These are phyloP conservation scores for Oscheius sp. DNA, from an alignment of 2,888 invertebrate genomes.

Conservation along the genomic window DNA sequence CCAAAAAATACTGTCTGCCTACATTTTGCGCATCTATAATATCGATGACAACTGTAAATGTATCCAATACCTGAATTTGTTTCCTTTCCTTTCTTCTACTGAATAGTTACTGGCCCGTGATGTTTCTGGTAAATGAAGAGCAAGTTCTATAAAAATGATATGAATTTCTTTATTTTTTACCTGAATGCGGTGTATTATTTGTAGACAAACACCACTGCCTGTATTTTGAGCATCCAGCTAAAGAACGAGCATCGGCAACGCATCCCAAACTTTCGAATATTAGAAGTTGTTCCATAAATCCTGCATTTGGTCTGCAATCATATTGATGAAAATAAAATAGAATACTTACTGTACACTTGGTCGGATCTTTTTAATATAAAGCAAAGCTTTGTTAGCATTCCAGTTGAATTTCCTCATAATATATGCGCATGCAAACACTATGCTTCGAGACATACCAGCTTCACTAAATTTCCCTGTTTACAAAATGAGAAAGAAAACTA, in stretches of 20 bases:
- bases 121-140: slow-evolving; percentile 11
- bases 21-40: slow-evolving; percentile 57
- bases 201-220: slow-evolving; percentile 40
- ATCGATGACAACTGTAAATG: not conserved
- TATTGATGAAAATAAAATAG: not conserved
- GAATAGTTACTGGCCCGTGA: not conserved
- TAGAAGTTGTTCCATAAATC: slow-evolving; percentile 50
- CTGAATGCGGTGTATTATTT: slow-evolving; percentile 37
- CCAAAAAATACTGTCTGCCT: slow-evolving; percentile 56
- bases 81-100: not conserved
- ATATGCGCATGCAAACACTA: slow-evolving; percentile 61
- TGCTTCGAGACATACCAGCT: slow-evolving; percentile 61
- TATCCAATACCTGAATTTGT: slow-evolving; percentile 13
- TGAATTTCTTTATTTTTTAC: not conserved
- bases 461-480: slow-evolving; percentile 50
- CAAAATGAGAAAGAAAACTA: slow-evolving; percentile 38
- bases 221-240: slow-evolving; percentile 38
- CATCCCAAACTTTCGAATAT: slow-evolving; percentile 53
- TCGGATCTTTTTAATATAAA: slow-evolving; percentile 49
- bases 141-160: slow-evolving; percentile 7
- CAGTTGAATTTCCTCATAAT: slow-evolving; percentile 59
- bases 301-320: slow-evolving; percentile 43
- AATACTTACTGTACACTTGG: slow-evolving; percentile 53
- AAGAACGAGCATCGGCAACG: slow-evolving; percentile 40
- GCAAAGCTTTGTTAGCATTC: slow-evolving; percentile 55